Percentiles rank a stretch among this genome's conserved stretches.
Evolutionary conservation across 53 echinoderm and acorn worm species (phyloP).

Genomic region (Echinometra lucunter): DNA sequence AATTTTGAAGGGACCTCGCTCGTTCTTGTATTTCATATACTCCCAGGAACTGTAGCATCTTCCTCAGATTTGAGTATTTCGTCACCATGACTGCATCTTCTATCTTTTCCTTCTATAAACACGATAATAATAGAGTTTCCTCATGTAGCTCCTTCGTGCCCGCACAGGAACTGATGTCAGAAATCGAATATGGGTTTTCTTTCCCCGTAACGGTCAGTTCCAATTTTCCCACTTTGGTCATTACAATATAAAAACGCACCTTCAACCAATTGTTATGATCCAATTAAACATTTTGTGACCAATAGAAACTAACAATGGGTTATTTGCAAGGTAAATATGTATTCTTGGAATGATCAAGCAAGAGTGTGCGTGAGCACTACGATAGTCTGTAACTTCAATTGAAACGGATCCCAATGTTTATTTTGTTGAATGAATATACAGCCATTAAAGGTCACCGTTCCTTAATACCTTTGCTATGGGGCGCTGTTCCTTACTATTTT

Average conservation of each 20-base stretch:
- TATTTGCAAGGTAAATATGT: slow-evolving; percentile 26
- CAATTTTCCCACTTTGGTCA: slow-evolving; percentile 9
- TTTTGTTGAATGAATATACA: background rate
- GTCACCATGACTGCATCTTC: background rate
- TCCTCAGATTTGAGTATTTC: background rate
- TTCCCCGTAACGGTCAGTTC: slow-evolving; percentile 12
- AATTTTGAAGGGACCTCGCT: background rate
- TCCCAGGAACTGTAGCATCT: background rate
- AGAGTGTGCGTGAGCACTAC: background rate
- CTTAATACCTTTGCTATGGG: no score
- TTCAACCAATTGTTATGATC: background rate
- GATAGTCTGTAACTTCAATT: no score
- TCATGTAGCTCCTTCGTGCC: background rate
- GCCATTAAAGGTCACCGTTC: background rate
- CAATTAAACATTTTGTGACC: background rate
- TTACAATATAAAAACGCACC: background rate
- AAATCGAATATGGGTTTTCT: background rate
- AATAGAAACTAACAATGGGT: slow-evolving; percentile 3
- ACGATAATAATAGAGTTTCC: background rate
- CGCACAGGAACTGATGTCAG: slow-evolving; percentile 27
- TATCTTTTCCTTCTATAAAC: background rate
- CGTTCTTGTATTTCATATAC: background rate
- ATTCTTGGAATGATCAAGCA: background rate
- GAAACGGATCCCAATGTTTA: slow-evolving; percentile 28
- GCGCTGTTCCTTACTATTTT: no score